Percentiles rank a stretch among this genome's conserved stretches.
Conservation (phyloP, 2,888 invertebrate genomes). For the Charanyca ferruginea region DNA sequence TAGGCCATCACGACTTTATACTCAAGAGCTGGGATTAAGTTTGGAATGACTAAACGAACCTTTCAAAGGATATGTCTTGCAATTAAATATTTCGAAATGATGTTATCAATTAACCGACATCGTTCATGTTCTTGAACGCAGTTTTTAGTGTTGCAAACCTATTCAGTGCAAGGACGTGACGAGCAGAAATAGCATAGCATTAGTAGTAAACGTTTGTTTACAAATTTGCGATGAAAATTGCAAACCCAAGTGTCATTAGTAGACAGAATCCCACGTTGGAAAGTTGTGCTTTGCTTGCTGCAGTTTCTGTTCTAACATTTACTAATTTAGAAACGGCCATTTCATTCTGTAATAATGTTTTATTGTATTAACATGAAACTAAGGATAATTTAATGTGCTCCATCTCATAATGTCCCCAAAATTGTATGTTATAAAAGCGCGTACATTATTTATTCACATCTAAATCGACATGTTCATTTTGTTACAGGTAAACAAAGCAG, state of each 20-base stretch:
- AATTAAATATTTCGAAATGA: background rate
- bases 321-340: conserved; percentile 15
- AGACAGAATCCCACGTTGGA: conserved; percentile 32
- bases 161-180: conserved; percentile 25
- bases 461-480: conserved; percentile 70
- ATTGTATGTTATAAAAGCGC: conserved; percentile 30
- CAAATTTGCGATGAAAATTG: conserved; percentile 14
- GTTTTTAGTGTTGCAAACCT: conserved; percentile 11
- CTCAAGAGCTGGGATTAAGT: background rate
- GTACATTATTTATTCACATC: conserved; percentile 58
- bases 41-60: background rate
- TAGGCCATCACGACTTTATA: too few species aligned
- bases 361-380: conserved; percentile 6
- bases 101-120: background rate
- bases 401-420: conserved; percentile 1
- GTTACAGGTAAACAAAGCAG: conserved; percentile 82
- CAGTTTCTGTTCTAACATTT: conserved; percentile 11
- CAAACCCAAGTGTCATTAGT: conserved; percentile 19
- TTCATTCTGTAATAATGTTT: conserved; percentile 8
- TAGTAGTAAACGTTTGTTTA: conserved; percentile 17
- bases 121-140: conserved; percentile 24
- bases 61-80: background rate
- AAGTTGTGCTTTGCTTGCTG: conserved; percentile 32
- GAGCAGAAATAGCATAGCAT: conserved; percentile 22
- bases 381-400: conserved; percentile 31